Conservation (phyloP, 2,113 vertebrate genomes). For the Erythrocebus patas region DNA sequence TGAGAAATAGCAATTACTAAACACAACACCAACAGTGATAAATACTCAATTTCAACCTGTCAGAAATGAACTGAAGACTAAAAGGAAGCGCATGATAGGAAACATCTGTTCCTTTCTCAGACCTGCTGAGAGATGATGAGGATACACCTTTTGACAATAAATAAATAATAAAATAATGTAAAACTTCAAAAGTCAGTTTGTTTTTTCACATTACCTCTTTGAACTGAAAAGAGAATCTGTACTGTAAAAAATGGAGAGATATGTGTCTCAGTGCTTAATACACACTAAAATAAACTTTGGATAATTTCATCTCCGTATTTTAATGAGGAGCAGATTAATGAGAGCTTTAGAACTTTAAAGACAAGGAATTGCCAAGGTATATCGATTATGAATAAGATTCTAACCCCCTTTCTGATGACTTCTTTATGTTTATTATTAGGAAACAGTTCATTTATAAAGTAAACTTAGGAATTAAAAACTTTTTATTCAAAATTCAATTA, state of each 20-base stretch:
- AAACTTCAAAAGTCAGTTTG: neutral
- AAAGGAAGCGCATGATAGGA: constrained; percentile 65
- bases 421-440: neutral
- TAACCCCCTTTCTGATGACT: neutral
- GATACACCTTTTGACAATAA: constrained; percentile 29
- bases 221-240: neutral
- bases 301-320: neutral
- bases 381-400: neutral
- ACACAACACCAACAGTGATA: neutral
- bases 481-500: neutral
- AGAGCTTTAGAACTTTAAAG: neutral
- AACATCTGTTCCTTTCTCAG: constrained; percentile 50
- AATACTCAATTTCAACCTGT: constrained; percentile 15
- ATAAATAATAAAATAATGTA: neutral
- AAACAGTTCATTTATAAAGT: neutral
- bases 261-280: neutral
- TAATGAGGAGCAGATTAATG: neutral
- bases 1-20: constrained; percentile 24
- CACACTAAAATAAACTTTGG: neutral
- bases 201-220: neutral
- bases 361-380: neutral
- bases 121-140: constrained; percentile 39
- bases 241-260: neutral
- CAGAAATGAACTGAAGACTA: neutral
- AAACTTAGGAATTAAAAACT: neutral